Conservation (phyloP, 2,888 invertebrate genomes). For the Eudemis profundana region DNA sequence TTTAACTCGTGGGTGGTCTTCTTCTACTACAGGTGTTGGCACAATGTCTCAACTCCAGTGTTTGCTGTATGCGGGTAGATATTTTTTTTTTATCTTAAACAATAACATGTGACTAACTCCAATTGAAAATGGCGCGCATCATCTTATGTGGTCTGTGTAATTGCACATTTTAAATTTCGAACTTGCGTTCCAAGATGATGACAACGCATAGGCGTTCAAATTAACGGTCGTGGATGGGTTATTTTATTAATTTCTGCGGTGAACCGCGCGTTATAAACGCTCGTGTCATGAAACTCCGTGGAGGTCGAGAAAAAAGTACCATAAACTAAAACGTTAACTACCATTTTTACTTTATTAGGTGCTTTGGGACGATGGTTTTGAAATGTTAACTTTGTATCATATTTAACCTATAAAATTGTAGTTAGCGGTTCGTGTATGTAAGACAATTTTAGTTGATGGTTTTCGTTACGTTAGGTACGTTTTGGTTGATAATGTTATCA, state of each 20-base stretch:
- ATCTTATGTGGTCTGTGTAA: constrained; percentile 42
- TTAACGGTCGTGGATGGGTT: constrained; percentile 66
- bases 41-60: no score
- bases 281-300: constrained; percentile 35
- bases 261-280: constrained; percentile 58
- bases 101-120: not conserved
- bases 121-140: not conserved
- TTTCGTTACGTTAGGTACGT: no score
- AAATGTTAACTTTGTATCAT: constrained; percentile 16
- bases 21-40: no score
- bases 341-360: constrained; percentile 38
- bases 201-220: constrained; percentile 70
- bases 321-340: constrained; percentile 41
- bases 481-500: no score
- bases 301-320: constrained; percentile 42
- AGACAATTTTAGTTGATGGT: not conserved
- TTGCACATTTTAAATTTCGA: constrained; percentile 53
- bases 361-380: constrained; percentile 8
- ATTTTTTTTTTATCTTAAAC: not conserved
- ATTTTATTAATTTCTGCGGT: constrained; percentile 78
- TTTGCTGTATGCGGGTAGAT: no score
- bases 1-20: no score
- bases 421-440: not conserved
- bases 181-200: constrained; percentile 57
- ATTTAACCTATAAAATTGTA: not conserved